A percentile compares a stretch with the other conserved stretches of the same genome.
These are phyloP conservation scores for Torymus texanus DNA, from an alignment of 2,888 invertebrate genomes.

Conservation along the genomic window DNA sequence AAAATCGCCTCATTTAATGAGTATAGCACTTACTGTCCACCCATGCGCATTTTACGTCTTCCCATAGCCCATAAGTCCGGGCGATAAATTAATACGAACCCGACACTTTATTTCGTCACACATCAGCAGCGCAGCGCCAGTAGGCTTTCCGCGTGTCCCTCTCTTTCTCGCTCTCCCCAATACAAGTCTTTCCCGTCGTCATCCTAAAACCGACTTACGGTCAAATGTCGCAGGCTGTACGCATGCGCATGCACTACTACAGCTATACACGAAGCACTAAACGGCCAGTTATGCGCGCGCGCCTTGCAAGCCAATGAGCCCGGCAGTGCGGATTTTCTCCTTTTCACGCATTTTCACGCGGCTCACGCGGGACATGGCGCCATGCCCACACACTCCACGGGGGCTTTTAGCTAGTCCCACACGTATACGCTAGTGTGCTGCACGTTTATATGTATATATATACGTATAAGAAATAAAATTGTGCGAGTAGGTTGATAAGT, in stretches of 20 bases:
- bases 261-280: not conserved
- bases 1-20: too few species aligned
- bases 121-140: slow-evolving; percentile 39
- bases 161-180: too few species aligned
- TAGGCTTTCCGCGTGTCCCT: slow-evolving; percentile 14
- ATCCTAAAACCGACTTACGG: not conserved
- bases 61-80: not conserved
- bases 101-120: slow-evolving; percentile 47
- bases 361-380: slow-evolving; percentile 15
- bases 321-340: slow-evolving; percentile 33
- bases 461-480: slow-evolving; percentile 37
- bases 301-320: slow-evolving; percentile 19
- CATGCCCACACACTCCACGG: not conserved
- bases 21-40: too few species aligned
- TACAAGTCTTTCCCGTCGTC: too few species aligned
- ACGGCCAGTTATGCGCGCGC: slow-evolving; percentile 18
- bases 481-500: slow-evolving; percentile 35
- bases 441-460: not conserved
- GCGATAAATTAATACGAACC: slow-evolving; percentile 35
- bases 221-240: not conserved
- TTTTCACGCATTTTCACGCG: slow-evolving; percentile 38
- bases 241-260: not conserved
- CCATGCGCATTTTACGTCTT: too few species aligned
- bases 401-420: slow-evolving; percentile 10
- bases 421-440: slow-evolving; percentile 8